Conservation (phyloP, 2,113 vertebrate species). For the Cyprinodon brontotheroides region DNA sequence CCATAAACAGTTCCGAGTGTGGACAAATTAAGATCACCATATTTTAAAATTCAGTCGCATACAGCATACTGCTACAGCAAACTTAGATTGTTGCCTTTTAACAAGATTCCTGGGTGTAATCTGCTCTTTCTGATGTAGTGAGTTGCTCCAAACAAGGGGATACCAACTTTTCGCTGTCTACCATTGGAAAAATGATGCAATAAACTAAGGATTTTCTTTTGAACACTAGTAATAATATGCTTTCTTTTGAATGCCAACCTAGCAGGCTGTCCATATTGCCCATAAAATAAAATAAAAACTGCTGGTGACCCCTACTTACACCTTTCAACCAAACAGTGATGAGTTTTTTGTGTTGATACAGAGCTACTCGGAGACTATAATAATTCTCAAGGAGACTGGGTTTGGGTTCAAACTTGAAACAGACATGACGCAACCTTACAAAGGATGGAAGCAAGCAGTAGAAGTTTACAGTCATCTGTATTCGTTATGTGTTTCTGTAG, state of each 20-base stretch:
- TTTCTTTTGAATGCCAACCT: not conserved
- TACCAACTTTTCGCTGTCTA: no score
- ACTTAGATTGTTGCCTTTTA: no score
- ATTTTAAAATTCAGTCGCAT: no score
- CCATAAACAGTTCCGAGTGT: no score
- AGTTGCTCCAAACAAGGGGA: no score
- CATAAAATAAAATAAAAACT: not conserved
- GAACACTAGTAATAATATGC: no score
- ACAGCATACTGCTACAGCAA: no score
- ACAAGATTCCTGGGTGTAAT: no score
- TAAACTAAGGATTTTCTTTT: no score
- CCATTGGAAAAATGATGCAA: no score
- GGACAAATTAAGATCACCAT: no score
- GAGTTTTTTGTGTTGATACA: not conserved
- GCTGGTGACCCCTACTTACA: not conserved
- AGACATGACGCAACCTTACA: not conserved
- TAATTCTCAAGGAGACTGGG: not conserved
- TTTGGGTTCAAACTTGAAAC: not conserved
- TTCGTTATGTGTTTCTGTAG: not conserved
- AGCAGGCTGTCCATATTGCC: not conserved
- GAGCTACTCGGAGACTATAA: not conserved
- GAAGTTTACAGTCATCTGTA: not conserved
- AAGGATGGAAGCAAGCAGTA: not conserved
- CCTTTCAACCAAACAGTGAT: not conserved
- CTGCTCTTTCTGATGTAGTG: no score